These are phyloP conservation scores for Lasioglossum baleicum DNA, from an alignment of 1,140 invertebrate species.

Conservation along the genomic window DNA sequence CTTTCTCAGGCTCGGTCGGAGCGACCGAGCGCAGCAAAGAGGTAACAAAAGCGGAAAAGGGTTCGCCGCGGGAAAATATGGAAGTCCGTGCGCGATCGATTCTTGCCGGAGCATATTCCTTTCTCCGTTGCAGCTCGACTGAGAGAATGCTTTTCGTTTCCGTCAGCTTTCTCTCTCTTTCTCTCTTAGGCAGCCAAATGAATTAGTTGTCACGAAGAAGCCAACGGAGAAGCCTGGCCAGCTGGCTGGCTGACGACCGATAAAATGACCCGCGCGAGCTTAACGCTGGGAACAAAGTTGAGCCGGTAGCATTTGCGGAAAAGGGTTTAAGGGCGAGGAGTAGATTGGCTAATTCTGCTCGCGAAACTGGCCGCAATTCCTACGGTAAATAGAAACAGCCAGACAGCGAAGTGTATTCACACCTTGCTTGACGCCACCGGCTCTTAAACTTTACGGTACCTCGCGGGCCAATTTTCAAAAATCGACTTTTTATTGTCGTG, in stretches of 20 bases:
- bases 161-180: not conserved
- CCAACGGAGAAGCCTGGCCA: constrained; percentile 47
- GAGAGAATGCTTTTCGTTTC: not conserved
- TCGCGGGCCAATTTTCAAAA: too few species aligned
- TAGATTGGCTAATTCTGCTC: constrained; percentile 42
- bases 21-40: not conserved
- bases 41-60: constrained; percentile 18
- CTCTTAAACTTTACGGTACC: not conserved
- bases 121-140: not conserved
- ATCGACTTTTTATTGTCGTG: not conserved
- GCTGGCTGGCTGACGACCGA: constrained; percentile 59
- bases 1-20: not conserved
- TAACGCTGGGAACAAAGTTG: constrained; percentile 55
- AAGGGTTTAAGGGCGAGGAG: constrained; percentile 34
- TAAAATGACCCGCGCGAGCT: constrained; percentile 63
- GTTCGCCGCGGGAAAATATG: constrained; percentile 44
- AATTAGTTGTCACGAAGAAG: constrained; percentile 67
- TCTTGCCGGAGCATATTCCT: constrained; percentile 45
- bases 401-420: too few species aligned
- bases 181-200: constrained; percentile 56
- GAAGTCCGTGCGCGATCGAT: constrained; percentile 57
- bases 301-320: constrained; percentile 46
- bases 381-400: constrained; percentile 23
- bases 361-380: constrained; percentile 35
- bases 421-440: not conserved